Conservation (phyloP, 2,888 invertebrate genomes). For the Protophormia terraenovae region DNA sequence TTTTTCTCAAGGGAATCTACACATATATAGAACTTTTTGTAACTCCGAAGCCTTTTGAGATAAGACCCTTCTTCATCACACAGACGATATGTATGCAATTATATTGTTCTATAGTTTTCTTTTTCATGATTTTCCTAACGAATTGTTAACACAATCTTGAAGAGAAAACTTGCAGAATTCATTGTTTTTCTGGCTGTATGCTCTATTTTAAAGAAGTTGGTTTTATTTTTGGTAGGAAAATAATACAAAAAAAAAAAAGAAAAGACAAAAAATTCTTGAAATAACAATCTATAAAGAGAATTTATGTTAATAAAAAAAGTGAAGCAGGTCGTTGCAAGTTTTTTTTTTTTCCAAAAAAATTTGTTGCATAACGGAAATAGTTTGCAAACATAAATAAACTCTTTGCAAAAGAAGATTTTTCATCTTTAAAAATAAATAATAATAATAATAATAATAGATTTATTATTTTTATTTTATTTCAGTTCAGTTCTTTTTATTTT, state of each 20-base stretch:
- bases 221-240: neutral
- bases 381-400: conserved; percentile 3
- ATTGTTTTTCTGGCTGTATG: conserved; percentile 11
- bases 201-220: neutral
- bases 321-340: conserved; percentile 21
- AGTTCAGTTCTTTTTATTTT: neutral
- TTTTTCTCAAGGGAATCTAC: too few species aligned
- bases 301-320: conserved; percentile 47
- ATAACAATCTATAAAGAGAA: conserved; percentile 37
- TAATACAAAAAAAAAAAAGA: conserved; percentile 29
- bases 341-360: neutral
- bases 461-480: neutral
- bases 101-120: conserved; percentile 17
- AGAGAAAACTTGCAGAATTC: conserved; percentile 39
- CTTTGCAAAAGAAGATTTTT: conserved; percentile 5
- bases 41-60: too few species aligned
- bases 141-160: conserved; percentile 60
- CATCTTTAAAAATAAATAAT: conserved; percentile 45
- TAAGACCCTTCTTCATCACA: too few species aligned
- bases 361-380: neutral
- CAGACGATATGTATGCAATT: too few species aligned
- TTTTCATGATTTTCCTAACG: conserved; percentile 40
- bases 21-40: too few species aligned
- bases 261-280: conserved; percentile 24
- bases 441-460: conserved; percentile 51